These are phyloP conservation scores for Erythrolamprus reginae DNA, from an alignment of 2,113 vertebrate species.

Conservation along the genomic window DNA sequence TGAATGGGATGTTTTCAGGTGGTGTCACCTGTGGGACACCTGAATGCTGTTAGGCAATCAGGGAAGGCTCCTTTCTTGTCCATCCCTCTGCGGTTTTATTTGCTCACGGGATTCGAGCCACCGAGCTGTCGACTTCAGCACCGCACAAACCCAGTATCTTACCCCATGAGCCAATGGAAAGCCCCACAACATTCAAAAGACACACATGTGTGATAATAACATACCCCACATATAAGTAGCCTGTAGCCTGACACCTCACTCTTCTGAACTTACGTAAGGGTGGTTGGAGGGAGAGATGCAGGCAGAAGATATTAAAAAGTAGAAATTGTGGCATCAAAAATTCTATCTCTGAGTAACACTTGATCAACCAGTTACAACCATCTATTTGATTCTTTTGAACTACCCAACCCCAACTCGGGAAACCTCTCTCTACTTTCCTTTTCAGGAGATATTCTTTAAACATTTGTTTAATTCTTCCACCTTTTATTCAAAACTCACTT, in stretches of 20 bases:
- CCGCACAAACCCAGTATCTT: too few species aligned
- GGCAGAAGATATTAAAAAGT: neutral
- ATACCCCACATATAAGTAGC: neutral
- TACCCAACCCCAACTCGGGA: neutral
- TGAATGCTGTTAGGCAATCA: too few species aligned
- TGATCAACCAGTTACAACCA: neutral
- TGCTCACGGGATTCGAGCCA: too few species aligned
- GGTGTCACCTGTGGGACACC: too few species aligned
- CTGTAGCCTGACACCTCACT: neutral
- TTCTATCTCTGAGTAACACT: neutral
- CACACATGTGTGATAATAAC: accelerated
- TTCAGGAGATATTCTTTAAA: neutral
- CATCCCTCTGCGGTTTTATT: too few species aligned
- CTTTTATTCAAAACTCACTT: neutral
- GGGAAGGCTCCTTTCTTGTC: too few species aligned
- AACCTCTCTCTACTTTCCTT: neutral
- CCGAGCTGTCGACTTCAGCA: too few species aligned
- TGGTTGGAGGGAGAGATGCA: neutral
- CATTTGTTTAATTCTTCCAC: neutral
- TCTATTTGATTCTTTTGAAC: neutral
- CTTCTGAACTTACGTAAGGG: neutral
- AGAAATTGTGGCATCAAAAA: neutral
- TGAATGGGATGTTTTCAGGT: too few species aligned
- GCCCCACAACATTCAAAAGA: neutral
- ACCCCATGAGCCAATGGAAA: too few species aligned